Evolutionary conservation across 2,888 invertebrate genomes (phyloP), one percentile per base, ranked within the genome.

Genomic region (Acronicta alni): DNA sequence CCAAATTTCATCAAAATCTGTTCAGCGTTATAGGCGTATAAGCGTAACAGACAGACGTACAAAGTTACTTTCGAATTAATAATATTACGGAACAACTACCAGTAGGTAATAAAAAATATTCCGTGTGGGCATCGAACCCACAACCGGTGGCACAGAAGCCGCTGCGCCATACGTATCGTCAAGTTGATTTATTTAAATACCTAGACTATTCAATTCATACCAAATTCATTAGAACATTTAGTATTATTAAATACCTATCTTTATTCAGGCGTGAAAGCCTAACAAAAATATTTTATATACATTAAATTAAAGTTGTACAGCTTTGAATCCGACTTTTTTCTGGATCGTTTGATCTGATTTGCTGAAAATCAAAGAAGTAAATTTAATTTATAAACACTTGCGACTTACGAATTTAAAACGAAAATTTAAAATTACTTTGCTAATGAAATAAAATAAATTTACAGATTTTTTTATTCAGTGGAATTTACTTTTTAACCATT

Each of bases 381-480:
- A 16, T 71, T 69, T 39, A 47, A 38, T 64, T 70, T 57, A 57
- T 51, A 58, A 72, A 72, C 57, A 70, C 63, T 67, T 70, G 63
- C 45, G 45, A 55, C 32, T 55, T 54, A 57, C 37, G 18, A 26
- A 72, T 58, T 63, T n/a, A n/a, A n/a, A n/a, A n/a, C n/a, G n/a
- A n/a, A 44, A 41, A 52, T 55, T 26, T 14, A 32, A 20, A 67
- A 38, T 45, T 63, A 57, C 61, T 49, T 43, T 26, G 32, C 57
- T 63, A 58, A 58, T 63, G 15, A 62, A n/a, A n/a, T n/a, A n/a
- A n/a, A n/a, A n/a, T n/a, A n/a, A n/a, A 52, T 46, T 70, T 47
- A 41, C 51, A 47, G 55, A 57, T 48, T 57, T 61, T n/a, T 57
- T 30, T 18, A 51, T 42, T 62, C n/a, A 46, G 39, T 38, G 12